Evolutionary conservation across 2,797 vertebrate genomes (phyloP), one percentile per base, ranked within the genome.

Genomic region (Adrianichthys oophorus): DNA sequence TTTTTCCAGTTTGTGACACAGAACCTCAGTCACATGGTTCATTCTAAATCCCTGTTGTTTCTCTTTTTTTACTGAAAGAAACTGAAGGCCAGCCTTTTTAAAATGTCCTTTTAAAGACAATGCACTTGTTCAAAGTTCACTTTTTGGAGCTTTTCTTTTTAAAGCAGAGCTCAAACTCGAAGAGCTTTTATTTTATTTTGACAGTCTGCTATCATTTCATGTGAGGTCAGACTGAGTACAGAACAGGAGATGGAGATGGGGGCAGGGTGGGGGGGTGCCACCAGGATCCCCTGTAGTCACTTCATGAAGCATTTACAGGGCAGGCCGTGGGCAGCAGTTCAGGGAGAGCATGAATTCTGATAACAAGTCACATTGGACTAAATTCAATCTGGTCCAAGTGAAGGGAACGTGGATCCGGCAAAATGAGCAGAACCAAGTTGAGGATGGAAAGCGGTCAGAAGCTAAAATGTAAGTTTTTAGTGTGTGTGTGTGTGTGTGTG

Each of bases 391-490:
- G 59, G 68, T 92, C 5, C 52, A 82, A 48, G 72, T 89, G 32
- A 91, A 87, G 45, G 84, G 74, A 66, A 89, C 91, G 0, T 92
- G 91, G 92, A 80, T 21, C 43, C 72, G 87, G 29, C 14, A 90
- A 57, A 83, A 64, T 51, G 68, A 84, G 84, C 0, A 17, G 70
- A n/a, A 4, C 29, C 2, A 15, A 52, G 0, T 4, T 41, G 67
- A 60, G 0, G 16, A 78, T 24, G 63, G 90, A 26, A 88, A 48
- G 19, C 48, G 82, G n/a, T 93, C 90, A 0, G 75, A 89, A 48
- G 91, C 90, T 56, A 92, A 88, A 88, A 91, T 93, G 90, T 93
- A 64, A 92, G 91, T 92, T 77, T 6, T 19, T n/a, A n/a, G n/a
- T n/a, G n/a, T n/a, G n/a, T n/a, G n/a, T n/a, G n/a, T n/a, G n/a